Conservation (phyloP, 2,113 vertebrate genomes). For the Micronycteris hirsuta region DNA sequence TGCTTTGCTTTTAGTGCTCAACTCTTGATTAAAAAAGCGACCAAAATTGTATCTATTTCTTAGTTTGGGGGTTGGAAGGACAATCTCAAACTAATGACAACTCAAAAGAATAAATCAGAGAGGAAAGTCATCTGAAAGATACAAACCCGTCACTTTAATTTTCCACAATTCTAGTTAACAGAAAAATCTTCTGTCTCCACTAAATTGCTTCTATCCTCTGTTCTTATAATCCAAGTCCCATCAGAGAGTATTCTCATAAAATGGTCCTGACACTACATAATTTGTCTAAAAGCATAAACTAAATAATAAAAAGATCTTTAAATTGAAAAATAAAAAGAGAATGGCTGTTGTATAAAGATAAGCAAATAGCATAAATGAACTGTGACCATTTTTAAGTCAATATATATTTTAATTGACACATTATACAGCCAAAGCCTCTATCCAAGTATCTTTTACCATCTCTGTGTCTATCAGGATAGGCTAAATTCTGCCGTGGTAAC, state of each 20-base stretch:
- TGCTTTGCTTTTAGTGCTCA: slow-evolving; percentile 64
- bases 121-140: slow-evolving; percentile 10
- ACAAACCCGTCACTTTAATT: neutral
- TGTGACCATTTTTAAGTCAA: neutral
- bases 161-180: slow-evolving; percentile 4
- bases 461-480: neutral
- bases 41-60: slow-evolving; percentile 14
- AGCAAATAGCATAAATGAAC: neutral
- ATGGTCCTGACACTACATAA: neutral
- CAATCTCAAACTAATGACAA: slow-evolving; percentile 24
- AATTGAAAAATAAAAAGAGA: slow-evolving; percentile 13
- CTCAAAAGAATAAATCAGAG: slow-evolving; percentile 22
- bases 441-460: neutral
- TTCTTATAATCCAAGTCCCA: slow-evolving; percentile 16
- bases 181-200: slow-evolving; percentile 19
- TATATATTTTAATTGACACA: neutral
- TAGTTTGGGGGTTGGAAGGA: neutral
- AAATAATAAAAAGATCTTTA: slow-evolving; percentile 7
- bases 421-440: neutral
- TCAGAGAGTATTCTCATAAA: slow-evolving; percentile 13
- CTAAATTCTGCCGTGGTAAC: neutral
- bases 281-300: slow-evolving; percentile 35
- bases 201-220: slow-evolving; percentile 4
- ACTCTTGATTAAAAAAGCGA: slow-evolving; percentile 28
- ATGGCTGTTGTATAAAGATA: neutral